Base-by-base conservation (phyloP, 2,888 invertebrate species). In the Psococerastis gibbosa region DNA sequence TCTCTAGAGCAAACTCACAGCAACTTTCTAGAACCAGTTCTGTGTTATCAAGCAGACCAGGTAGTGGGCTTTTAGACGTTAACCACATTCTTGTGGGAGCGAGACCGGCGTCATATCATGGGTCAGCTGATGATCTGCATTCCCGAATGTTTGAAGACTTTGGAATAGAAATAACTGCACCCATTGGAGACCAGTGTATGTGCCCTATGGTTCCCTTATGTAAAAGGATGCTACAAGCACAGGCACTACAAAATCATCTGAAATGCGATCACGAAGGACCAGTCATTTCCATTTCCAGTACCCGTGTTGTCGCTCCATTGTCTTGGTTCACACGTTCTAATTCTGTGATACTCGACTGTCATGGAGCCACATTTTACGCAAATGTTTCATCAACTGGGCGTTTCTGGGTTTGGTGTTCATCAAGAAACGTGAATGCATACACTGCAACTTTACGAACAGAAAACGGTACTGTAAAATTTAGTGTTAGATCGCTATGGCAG, bases 251-350 rank as follows among this genome's bases (percentile, higher is more conserved):
- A 32, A 45, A 45, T 23, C 41, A 47, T 44, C n/a, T 50, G 32
- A 23, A 46, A 23, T 23, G 45, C 32, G n/a, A 46, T 32, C 48
- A 48, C 32, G 35, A 43, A 13, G 50, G 50, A 3, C 50, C 50
- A 3, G 13, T 50, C 9, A 43, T 50, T 6, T n/a, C n/a, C n/a
- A n/a, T n/a, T n/a, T n/a, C n/a, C n/a, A n/a, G n/a, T n/a, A n/a
- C n/a, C n/a, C n/a, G n/a, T n/a, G n/a, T n/a, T n/a, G n/a, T n/a
- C n/a, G n/a, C n/a, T n/a, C n/a, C n/a, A n/a, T n/a, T n/a, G n/a
- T n/a, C n/a, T n/a, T n/a, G n/a, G n/a, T n/a, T n/a, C n/a, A n/a
- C n/a, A n/a, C n/a, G n/a, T n/a, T n/a, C n/a, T n/a, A n/a, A n/a
- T n/a, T n/a, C n/a, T n/a, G n/a, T n/a, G n/a, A n/a, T n/a, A n/a